These are phyloP conservation scores for Thymelicus acteon DNA, from an alignment of 2,888 invertebrate species.

Conservation along the genomic window DNA sequence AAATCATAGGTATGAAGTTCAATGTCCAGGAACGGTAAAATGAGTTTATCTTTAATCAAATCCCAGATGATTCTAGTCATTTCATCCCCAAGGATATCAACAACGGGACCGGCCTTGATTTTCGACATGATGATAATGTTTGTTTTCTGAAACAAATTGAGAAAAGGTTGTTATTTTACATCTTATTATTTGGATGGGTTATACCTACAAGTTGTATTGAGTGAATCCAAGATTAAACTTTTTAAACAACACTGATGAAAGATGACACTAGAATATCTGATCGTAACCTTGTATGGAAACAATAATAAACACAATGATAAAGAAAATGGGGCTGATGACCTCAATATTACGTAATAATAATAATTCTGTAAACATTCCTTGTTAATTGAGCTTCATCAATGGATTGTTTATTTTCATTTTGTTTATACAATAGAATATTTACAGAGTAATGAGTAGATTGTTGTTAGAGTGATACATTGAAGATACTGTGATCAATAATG, in stretches of 20 bases:
- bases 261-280: background rate
- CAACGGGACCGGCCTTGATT: conserved; percentile 94
- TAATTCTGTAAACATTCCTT: background rate
- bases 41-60: conserved; percentile 97
- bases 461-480: too few species aligned
- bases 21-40: conserved; percentile 97
- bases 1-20: conserved; percentile 97
- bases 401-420: background rate
- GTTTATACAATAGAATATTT: background rate
- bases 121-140: conserved; percentile 79
- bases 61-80: conserved; percentile 99
- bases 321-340: conserved; percentile 3
- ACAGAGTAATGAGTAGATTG: too few species aligned
- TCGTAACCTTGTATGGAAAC: background rate
- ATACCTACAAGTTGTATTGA: too few species aligned
- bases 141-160: conserved; percentile 48
- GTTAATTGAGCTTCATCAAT: background rate
- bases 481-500: too few species aligned
- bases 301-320: background rate
- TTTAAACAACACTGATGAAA: background rate
- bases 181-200: too few species aligned
- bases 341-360: conserved; percentile 2
- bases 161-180: too few species aligned
- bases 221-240: background rate
- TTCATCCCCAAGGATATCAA: conserved; percentile 97